Evolutionary conservation across 2,113 vertebrate genomes (phyloP).

Genomic region (Gallinago jamesoni): DNA sequence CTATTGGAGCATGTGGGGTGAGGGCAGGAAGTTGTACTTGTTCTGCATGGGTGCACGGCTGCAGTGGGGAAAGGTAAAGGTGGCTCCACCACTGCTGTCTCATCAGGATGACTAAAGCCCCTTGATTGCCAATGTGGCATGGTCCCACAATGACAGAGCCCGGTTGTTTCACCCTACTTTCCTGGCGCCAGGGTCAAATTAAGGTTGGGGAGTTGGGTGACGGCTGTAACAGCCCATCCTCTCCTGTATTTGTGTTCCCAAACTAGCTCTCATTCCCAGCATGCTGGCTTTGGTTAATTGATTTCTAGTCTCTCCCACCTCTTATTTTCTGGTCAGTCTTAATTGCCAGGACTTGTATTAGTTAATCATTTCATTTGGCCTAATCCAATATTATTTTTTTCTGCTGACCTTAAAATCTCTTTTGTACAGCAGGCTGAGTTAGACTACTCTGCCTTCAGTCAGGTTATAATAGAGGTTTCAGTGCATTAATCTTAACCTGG

Average conservation of each 20-base stretch:
- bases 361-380: not conserved
- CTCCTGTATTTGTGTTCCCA: not conserved
- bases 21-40: not conserved
- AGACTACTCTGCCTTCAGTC: not conserved
- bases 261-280: not conserved
- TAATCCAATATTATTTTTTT: not conserved
- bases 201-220: not conserved
- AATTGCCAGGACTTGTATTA: not conserved
- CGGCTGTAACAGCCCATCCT: not conserved
- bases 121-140: not conserved
- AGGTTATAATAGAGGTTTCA: not conserved
- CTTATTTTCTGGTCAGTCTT: not conserved
- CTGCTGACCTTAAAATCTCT: not conserved
- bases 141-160: not conserved
- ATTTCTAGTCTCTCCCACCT: not conserved
- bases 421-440: not conserved
- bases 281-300: not conserved
- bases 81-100: fast-evolving
- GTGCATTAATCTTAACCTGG: not conserved
- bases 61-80: not conserved
- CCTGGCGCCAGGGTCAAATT: not conserved
- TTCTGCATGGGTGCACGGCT: not conserved
- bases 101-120: not conserved
- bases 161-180: not conserved
- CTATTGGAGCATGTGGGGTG: not conserved